A percentile compares a stretch with the other conserved stretches of the same genome.
These are phyloP conservation scores for Callitettix versicolor DNA, from an alignment of 1,140 invertebrate genomes.

Conservation along the genomic window DNA sequence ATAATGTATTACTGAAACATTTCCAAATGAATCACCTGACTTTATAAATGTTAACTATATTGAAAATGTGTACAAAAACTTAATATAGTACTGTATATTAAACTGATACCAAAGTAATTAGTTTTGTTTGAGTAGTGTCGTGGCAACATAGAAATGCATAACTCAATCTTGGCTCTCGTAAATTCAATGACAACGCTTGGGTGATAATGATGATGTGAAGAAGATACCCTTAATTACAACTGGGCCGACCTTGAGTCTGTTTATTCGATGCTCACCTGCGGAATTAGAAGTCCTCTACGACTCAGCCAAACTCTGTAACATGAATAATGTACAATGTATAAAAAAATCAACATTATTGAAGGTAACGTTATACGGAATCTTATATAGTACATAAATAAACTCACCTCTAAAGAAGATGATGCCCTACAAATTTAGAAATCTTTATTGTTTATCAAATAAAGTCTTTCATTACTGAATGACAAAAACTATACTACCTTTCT, in stretches of 20 bases:
- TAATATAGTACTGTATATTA: no score
- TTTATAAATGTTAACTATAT: no score
- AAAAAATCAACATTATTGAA: neutral
- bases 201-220: neutral
- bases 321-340: slow-evolving; percentile 12
- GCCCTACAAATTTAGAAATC: neutral
- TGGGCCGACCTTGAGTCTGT: neutral
- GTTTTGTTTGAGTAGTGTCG: neutral
- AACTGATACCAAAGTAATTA: neutral
- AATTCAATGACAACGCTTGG: neutral
- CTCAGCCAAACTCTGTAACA: slow-evolving; percentile 51
- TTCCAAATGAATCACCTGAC: no score
- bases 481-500: neutral
- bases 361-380: neutral
- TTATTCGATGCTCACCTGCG: slow-evolving; percentile 49
- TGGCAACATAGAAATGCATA: neutral
- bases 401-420: neutral
- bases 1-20: no score
- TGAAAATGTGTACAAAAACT: no score
- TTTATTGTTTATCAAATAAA: neutral
- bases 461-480: neutral
- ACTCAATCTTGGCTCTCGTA: neutral
- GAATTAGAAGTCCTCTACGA: slow-evolving; percentile 50
- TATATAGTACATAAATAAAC: neutral
- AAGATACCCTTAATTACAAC: neutral